phyloP scores from a whole-genome alignment of 2,113 vertebrate species.

The Centropus unirufus region DNA sequence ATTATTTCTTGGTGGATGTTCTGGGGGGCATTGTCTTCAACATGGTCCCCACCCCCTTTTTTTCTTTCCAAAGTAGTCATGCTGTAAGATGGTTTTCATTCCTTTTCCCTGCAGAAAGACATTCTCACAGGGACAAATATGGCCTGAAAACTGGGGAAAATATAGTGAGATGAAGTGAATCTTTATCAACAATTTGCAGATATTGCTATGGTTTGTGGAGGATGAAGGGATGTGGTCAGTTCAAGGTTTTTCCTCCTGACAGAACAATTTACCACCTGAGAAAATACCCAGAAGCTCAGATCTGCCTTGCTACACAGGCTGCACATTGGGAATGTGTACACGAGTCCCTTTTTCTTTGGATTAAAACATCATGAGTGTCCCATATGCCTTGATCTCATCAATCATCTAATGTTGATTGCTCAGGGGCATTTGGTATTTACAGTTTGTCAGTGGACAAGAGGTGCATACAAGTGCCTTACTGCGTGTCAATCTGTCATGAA shows the following conservation, averaged over 20 bases:
- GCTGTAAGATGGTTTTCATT: background rate
- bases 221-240: no score
- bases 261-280: background rate
- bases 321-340: fast-evolving
- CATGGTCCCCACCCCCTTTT: background rate
- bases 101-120: background rate
- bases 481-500: fast-evolving
- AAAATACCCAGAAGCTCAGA: background rate
- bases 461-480: background rate
- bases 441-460: background rate
- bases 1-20: background rate
- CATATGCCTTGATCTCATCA: fast-evolving
- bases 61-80: background rate
- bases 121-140: background rate
- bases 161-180: background rate
- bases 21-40: background rate
- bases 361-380: background rate
- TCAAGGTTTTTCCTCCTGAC: background rate
- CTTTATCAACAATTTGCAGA: background rate
- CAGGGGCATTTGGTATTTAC: fast-evolving
- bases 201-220: background rate
- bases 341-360: background rate
- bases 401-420: background rate
- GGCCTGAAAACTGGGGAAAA: background rate
- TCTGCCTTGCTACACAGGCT: background rate